phyloP scores from a whole-genome alignment of 2,113 vertebrate genomes.

The Oreochromis aureus region DNA sequence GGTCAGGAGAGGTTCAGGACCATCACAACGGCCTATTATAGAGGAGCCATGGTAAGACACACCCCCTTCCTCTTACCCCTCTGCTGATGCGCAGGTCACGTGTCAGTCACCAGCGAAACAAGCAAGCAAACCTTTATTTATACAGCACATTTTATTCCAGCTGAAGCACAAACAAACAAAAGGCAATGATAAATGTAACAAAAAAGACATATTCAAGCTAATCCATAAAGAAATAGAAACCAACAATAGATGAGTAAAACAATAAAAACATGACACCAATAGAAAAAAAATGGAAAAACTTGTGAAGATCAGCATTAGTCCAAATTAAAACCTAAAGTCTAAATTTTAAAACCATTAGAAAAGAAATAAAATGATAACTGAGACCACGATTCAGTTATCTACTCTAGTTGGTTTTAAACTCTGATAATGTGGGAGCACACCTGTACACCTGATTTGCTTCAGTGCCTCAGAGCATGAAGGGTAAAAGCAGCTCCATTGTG shows the following conservation, averaged over 20 bases:
- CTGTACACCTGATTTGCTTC: accelerated
- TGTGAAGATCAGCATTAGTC: not conserved
- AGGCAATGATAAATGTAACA: accelerated
- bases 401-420: not conserved
- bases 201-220: accelerated
- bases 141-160: not conserved
- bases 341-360: not conserved
- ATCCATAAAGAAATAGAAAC: not conserved
- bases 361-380: accelerated
- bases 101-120: not conserved
- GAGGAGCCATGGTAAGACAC: slow-evolving; percentile 86
- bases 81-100: not conserved
- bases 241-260: not conserved
- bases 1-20: slow-evolving; percentile 91
- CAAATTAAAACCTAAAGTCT: not conserved
- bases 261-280: not conserved
- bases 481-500: not conserved
- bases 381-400: not conserved
- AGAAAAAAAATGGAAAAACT: not conserved
- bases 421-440: accelerated
- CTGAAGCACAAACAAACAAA: not conserved
- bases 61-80: not conserved
- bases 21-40: slow-evolving; percentile 90
- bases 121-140: not conserved
- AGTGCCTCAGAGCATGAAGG: not conserved